A percentile compares a stretch with the other conserved stretches of the same genome.
Evolutionary conservation across 2,797 vertebrate species (phyloP).

Genomic region (Sebastes baramenuke): DNA sequence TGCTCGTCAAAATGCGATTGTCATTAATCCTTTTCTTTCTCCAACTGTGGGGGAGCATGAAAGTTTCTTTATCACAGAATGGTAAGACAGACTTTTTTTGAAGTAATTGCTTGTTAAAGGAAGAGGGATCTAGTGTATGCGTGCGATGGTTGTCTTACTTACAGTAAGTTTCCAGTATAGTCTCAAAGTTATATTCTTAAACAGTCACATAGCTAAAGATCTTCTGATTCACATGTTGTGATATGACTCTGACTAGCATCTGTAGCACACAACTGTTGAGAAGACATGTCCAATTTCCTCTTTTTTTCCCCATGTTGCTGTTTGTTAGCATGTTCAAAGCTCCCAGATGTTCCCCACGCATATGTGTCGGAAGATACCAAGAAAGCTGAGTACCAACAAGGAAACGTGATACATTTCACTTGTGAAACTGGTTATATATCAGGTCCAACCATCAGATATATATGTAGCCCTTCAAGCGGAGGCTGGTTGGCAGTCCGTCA

Average conservation of each 20-base stretch:
- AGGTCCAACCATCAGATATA: conserved; percentile 40
- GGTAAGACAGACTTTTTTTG: conserved; percentile 27
- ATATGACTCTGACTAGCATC: neutral
- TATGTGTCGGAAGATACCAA: neutral
- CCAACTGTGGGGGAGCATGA: conserved; percentile 20
- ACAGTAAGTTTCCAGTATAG: neutral
- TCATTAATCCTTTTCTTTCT: conserved; percentile 35
- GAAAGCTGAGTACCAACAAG: conserved; percentile 41
- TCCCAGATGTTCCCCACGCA: conserved; percentile 56
- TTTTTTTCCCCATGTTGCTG: conserved; percentile 6
- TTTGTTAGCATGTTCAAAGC: conserved; percentile 30
- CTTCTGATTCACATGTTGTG: neutral
- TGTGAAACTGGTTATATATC: conserved; percentile 65
- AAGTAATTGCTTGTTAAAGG: neutral
- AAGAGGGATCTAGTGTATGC: neutral
- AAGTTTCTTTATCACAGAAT: conserved; percentile 11
- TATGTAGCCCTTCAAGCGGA: neutral
- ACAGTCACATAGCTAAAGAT: neutral
- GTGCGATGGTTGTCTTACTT: neutral
- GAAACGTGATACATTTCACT: conserved; percentile 38
- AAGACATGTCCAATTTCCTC: neutral
- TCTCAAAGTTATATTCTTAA: neutral
- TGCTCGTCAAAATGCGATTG: conserved; percentile 16
- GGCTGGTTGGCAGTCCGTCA: neutral
- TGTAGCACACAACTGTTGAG: neutral